Evolutionary conservation across 2,113 vertebrate species (phyloP).

Genomic region (Mustelus asterias): DNA sequence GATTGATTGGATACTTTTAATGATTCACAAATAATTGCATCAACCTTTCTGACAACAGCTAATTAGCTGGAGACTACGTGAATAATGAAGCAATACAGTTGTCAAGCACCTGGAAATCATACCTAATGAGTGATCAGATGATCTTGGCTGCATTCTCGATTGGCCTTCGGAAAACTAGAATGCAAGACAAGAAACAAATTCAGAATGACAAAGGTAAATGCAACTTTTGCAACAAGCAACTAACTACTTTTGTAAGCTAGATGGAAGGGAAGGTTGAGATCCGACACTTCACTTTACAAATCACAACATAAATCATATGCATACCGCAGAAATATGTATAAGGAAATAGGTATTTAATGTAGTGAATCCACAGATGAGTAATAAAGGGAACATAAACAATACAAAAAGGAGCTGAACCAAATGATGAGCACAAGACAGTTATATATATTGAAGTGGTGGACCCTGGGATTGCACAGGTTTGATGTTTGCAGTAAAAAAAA

Average conservation of each 20-base stretch:
- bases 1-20: background rate
- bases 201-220: background rate
- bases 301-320: background rate
- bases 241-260: background rate
- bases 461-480: too few species aligned
- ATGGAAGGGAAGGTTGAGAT: background rate
- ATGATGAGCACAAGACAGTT: too few species aligned
- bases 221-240: background rate
- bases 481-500: background rate
- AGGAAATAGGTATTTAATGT: background rate
- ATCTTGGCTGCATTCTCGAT: conserved; percentile 49
- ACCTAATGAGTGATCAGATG: conserved; percentile 60
- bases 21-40: background rate
- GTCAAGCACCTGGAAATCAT: conserved; percentile 33
- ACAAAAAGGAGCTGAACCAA: too few species aligned
- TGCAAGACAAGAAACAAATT: background rate
- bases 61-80: background rate
- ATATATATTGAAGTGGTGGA: too few species aligned
- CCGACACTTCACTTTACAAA: background rate
- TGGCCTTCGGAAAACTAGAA: conserved; percentile 50
- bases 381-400: too few species aligned
- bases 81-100: background rate
- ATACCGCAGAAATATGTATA: background rate
- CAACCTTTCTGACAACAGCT: background rate
- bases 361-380: background rate